Percentiles rank a stretch among this genome's conserved stretches.
Conservation (phyloP, 2,888 invertebrate species). For the Eupeodes luniger region DNA sequence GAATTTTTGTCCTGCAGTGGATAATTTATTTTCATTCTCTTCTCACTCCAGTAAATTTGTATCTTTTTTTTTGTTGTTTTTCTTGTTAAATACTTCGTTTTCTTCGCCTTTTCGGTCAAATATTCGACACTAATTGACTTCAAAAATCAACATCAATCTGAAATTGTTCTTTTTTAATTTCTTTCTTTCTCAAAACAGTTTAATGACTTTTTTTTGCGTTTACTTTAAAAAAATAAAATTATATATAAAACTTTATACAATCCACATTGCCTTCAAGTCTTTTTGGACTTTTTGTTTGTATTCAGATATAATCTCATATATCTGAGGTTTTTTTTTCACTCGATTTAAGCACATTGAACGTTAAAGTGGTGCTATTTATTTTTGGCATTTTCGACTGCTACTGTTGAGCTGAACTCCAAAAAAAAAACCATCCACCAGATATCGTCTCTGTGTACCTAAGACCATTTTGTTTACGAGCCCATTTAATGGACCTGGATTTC, state of each 20-base stretch:
- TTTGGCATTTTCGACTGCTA: constrained; percentile 39
- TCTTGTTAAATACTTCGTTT: constrained; percentile 7
- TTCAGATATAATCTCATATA: background rate
- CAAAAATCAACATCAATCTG: constrained; percentile 64
- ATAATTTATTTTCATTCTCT: constrained; percentile 33
- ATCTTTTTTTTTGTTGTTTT: background rate
- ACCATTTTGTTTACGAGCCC: constrained; percentile 23
- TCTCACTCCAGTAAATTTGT: background rate
- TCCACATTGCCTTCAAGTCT: constrained; percentile 14
- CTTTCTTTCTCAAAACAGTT: constrained; percentile 7
- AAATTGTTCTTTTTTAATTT: background rate
- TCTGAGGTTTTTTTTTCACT: constrained; percentile 37
- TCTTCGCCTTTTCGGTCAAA: constrained; percentile 28
- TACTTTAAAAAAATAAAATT: constrained; percentile 37
- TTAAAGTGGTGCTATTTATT: constrained; percentile 67
- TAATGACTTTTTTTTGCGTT: constrained; percentile 34
- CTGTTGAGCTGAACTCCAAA: background rate
- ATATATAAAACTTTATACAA: background rate
- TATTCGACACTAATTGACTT: constrained; percentile 69
- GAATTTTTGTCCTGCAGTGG: background rate
- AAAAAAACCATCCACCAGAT: background rate
- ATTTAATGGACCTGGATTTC: background rate
- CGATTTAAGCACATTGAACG: constrained; percentile 61
- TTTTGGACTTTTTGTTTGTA: background rate
- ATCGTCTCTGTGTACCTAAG: constrained; percentile 1